Evolutionary conservation across 2,888 invertebrate species (phyloP).

Genomic region (Synergus japonicus): DNA sequence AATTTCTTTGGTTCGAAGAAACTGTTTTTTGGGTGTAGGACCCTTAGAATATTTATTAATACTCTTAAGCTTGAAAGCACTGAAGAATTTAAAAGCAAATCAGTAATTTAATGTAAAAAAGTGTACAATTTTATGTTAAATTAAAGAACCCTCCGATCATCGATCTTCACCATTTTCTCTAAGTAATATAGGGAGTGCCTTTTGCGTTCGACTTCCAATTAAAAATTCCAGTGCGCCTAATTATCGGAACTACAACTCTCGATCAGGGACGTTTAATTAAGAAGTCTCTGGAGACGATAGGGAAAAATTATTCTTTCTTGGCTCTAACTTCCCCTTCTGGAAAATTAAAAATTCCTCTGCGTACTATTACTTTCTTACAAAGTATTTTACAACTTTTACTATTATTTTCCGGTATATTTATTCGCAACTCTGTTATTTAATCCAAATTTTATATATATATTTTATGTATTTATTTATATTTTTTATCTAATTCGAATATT

Average conservation of each 20-base stretch:
- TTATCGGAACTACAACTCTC: slow-evolving; percentile 55
- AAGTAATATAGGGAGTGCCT: neutral
- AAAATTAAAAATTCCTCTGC: neutral
- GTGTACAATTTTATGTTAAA: neutral
- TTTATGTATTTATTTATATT: too few relatives aligned
- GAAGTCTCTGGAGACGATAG: slow-evolving; percentile 46
- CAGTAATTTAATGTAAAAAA: neutral
- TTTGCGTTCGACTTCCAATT: slow-evolving; percentile 51
- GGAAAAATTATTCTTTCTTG: neutral
- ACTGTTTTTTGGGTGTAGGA: too few relatives aligned
- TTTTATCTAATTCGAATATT: too few relatives aligned
- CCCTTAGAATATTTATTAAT: too few relatives aligned
- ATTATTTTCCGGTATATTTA: too few relatives aligned
- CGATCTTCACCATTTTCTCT: neutral
- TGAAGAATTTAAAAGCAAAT: neutral
- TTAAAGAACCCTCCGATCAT: neutral
- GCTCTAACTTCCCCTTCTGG: neutral
- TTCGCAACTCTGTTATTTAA: too few relatives aligned
- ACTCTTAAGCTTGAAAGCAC: neutral
- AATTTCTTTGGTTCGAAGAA: too few relatives aligned
- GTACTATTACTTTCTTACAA: too few relatives aligned
- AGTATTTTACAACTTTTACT: too few relatives aligned
- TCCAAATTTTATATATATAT: too few relatives aligned
- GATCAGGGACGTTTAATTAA: slow-evolving; percentile 62
- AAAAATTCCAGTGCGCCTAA: slow-evolving; percentile 61